Percentiles rank a stretch among this genome's conserved stretches.
Evolutionary conservation across 1,140 invertebrate species (phyloP).

Genomic region (Oreohelix idahoensis): DNA sequence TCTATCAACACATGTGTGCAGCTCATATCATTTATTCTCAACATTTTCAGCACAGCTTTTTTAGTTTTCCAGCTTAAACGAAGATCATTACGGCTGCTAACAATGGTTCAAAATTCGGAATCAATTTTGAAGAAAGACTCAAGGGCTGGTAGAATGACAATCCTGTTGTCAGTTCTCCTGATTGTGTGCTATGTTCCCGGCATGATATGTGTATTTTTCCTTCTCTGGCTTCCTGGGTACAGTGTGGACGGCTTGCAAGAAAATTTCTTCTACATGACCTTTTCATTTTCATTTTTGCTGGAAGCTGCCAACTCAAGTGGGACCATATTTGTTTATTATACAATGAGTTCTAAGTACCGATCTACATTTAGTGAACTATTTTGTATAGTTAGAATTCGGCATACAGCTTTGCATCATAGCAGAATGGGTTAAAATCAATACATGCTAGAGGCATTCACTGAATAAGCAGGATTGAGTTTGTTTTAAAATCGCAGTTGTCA

Average conservation of each 20-base stretch:
- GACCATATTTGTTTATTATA: constrained; percentile 5
- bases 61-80: neutral
- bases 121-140: neutral
- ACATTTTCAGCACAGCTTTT: neutral
- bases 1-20: neutral
- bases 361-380: neutral
- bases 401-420: too few relatives aligned
- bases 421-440: too few relatives aligned
- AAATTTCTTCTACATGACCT: neutral
- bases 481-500: too few relatives aligned
- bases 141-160: neutral
- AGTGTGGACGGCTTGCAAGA: neutral
- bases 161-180: neutral
- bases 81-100: neutral
- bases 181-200: neutral
- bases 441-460: too few relatives aligned
- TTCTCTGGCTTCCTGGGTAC: neutral
- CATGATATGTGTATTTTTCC: neutral
- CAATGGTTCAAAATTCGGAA: neutral
- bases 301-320: neutral
- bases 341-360: constrained; percentile 6
- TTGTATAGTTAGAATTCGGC: too few relatives aligned
- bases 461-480: too few relatives aligned
- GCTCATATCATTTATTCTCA: neutral
- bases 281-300: neutral